These are phyloP conservation scores for Paragorgia papillata DNA, from an alignment of 92 coral and sea anemone species.

Conservation along the genomic window DNA sequence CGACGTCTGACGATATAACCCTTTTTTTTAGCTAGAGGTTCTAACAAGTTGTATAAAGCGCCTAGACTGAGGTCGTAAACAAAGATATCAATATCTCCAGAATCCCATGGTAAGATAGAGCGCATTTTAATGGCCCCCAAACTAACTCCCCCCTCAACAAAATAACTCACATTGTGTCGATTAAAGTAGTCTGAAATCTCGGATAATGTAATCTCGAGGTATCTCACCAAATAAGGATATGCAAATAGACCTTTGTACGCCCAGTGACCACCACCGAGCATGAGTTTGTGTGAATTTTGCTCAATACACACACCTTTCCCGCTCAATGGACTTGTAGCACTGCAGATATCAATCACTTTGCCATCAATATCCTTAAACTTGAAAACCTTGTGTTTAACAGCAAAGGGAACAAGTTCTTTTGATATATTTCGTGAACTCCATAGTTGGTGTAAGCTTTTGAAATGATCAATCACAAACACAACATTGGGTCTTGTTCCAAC, in stretches of 20 bases:
- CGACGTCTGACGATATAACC: not conserved
- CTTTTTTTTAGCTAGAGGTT: constrained; percentile 9
- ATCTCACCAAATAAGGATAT: constrained; percentile 49
- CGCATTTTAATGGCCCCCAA: constrained; percentile 61
- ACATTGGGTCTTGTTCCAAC: constrained; percentile 53
- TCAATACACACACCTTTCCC: constrained; percentile 42
- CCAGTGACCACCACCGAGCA: constrained; percentile 63
- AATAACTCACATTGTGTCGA: constrained; percentile 31
- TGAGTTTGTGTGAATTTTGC: constrained; percentile 36
- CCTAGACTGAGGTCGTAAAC: constrained; percentile 23
- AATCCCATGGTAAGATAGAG: constrained; percentile 60
- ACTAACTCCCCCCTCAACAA: constrained; percentile 39
- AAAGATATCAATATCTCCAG: constrained; percentile 57
- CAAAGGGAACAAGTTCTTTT: constrained; percentile 40
- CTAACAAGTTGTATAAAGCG: not conserved
- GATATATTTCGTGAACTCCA: constrained; percentile 27
- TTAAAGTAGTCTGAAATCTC: constrained; percentile 20
- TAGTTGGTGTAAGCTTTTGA: not conserved
- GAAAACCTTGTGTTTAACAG: constrained; percentile 57
- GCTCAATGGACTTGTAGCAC: constrained; percentile 52
- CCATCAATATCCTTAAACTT: constrained; percentile 34
- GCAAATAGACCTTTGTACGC: constrained; percentile 56
- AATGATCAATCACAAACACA: constrained; percentile 8
- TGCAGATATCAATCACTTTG: constrained; percentile 32
- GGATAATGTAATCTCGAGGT: constrained; percentile 13